Percentiles rank a stretch among this genome's conserved stretches.
Evolutionary conservation across 2,113 vertebrate genomes (phyloP).

Genomic region (human): DNA sequence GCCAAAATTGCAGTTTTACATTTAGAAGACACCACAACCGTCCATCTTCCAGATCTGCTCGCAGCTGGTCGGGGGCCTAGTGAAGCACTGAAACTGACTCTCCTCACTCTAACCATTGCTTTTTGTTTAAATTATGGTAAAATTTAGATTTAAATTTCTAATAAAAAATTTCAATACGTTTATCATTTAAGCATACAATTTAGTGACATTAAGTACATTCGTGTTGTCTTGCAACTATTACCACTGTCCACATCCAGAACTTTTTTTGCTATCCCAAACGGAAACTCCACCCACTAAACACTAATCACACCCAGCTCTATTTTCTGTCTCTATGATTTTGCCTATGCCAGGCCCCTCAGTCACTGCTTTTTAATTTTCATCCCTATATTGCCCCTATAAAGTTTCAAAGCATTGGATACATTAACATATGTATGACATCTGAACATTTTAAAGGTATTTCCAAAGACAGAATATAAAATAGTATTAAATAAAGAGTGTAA

Average conservation of each 20-base stretch:
- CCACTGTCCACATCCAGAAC: neutral
- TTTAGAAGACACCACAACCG: neutral
- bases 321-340: neutral
- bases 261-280: neutral
- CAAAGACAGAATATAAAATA: neutral
- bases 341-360: neutral
- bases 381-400: neutral
- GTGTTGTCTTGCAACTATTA: neutral
- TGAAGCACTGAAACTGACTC: neutral
- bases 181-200: neutral
- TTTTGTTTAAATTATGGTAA: neutral
- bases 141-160: neutral
- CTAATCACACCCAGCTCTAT: neutral
- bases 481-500: neutral
- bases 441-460: neutral
- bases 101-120: neutral
- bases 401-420: neutral
- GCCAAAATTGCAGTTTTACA: neutral
- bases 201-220: neutral
- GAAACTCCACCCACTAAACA: neutral
- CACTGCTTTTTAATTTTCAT: neutral
- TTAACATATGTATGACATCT: neutral
- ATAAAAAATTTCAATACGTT: neutral
- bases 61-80: neutral
- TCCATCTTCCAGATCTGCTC: neutral